A percentile compares a stretch with the other conserved stretches of the same genome.
Evolutionary conservation across 2,797 vertebrate species (phyloP).

Genomic region (Helarctos malayanus): DNA sequence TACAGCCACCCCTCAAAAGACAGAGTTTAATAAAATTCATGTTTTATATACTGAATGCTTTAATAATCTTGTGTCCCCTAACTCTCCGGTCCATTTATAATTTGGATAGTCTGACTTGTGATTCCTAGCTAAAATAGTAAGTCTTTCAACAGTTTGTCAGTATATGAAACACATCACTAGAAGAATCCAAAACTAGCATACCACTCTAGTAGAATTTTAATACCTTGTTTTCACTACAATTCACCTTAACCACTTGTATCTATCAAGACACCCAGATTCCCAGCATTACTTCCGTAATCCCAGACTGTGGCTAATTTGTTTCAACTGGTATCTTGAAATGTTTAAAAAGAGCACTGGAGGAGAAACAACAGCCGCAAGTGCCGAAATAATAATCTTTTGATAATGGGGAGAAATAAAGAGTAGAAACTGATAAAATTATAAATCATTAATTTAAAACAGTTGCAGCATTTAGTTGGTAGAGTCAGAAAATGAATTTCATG

Average conservation of each 20-base stretch:
- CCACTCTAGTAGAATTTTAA: background rate
- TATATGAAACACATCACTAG: background rate
- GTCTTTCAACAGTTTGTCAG: background rate
- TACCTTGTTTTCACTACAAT: background rate
- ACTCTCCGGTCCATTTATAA: background rate
- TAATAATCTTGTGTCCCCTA: background rate
- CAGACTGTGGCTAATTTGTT: background rate
- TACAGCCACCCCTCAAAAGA: background rate
- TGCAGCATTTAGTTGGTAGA: background rate
- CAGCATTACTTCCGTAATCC: background rate
- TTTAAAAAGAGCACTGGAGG: background rate
- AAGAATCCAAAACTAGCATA: background rate
- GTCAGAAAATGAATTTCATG: background rate
- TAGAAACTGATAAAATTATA: background rate
- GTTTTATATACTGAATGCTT: background rate
- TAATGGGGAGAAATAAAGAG: background rate
- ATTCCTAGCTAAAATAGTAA: background rate
- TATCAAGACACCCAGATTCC: background rate
- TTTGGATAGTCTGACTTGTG: background rate
- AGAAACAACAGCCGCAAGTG: background rate
- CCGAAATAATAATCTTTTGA: background rate
- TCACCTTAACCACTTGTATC: background rate
- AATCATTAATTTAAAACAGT: background rate
- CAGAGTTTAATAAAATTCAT: background rate
- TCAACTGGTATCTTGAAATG: background rate